Conservation (phyloP, 2,797 vertebrate genomes). For the Cottoperca gobio region DNA sequence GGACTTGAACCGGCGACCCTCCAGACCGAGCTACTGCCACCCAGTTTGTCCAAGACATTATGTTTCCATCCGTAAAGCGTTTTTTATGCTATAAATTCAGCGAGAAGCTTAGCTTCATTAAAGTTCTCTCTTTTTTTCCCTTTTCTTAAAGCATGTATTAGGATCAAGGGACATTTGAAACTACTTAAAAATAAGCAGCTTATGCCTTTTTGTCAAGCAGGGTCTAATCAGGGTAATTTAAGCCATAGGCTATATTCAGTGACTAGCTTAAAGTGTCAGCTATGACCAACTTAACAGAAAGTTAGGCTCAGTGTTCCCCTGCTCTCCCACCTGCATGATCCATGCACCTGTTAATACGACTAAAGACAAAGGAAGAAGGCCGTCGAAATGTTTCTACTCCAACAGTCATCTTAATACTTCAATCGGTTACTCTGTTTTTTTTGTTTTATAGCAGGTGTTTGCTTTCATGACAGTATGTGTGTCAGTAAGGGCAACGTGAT, state of each 20-base stretch:
- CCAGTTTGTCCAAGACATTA: constrained; percentile 5
- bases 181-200: constrained; percentile 81
- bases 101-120: constrained; percentile 53
- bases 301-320: constrained; percentile 50
- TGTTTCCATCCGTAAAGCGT: constrained; percentile 50
- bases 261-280: constrained; percentile 74
- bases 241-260: constrained; percentile 70
- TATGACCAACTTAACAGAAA: constrained; percentile 74
- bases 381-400: background rate
- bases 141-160: constrained; percentile 62
- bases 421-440: background rate
- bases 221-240: constrained; percentile 82
- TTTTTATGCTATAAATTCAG: constrained; percentile 56
- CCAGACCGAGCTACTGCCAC: no score
- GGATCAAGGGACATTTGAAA: constrained; percentile 76
- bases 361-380: constrained; percentile 32
- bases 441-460: constrained; percentile 28
- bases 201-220: constrained; percentile 77
- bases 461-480: constrained; percentile 1
- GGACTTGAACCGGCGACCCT: no score
- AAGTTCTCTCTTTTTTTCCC: constrained; percentile 53
- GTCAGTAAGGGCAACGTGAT: constrained; percentile 13
- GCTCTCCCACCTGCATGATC: constrained; percentile 45
- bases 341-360: constrained; percentile 58
- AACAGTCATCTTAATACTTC: background rate